Evolutionary conservation across 2,797 vertebrate genomes (phyloP), one percentile per base, ranked within the genome.

Genomic region (Pteronotus mesoamericanus): DNA sequence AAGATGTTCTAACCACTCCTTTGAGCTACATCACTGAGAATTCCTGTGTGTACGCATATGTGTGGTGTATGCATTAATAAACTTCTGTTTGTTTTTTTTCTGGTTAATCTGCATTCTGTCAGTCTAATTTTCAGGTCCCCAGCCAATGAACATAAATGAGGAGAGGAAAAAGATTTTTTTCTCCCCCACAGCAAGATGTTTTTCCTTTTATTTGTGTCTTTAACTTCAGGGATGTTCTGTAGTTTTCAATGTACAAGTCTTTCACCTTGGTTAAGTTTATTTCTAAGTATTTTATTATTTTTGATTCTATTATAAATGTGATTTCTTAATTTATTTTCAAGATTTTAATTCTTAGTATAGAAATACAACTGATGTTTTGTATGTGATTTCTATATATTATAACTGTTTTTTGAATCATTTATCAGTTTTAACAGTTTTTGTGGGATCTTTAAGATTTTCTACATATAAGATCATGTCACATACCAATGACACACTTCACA

Each of bases 271-370:
- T 85, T 59, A 80, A 71, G 12, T 93, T 59, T 75, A 75, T 51
- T 93, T 24, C 14, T 77, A 69, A 94, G 9, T 48, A 78, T 93
- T 91, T 57, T 71, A 57, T 75, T 74, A 26, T 51, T 86, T 80
- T 77, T 77, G 29, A 79, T 94, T 14, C 32, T 61, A 19, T 74
- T 88, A 1, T 90, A 87, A 92, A 79, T 83, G 34, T 8, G 64
- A 84, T 84, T 79, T 90, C 29, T 87, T 89, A 89, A 66, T 32
- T 89, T 87, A 29, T 42, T 89, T 94, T 92, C 83, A 53, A 57
- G 12, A 39, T 85, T 77, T 84, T 84, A 1, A 29, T 57, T 95
- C 9, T 91, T 91, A 69, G 9, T 46, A 24, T 88, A 39, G 37
- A 59, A 87, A 37, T 94, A 1, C 6, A 87, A 37, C 55, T 75